These are phyloP conservation scores for Rhinatrema bivittatum DNA, from an alignment of 2,797 vertebrate genomes.

Conservation along the genomic window DNA sequence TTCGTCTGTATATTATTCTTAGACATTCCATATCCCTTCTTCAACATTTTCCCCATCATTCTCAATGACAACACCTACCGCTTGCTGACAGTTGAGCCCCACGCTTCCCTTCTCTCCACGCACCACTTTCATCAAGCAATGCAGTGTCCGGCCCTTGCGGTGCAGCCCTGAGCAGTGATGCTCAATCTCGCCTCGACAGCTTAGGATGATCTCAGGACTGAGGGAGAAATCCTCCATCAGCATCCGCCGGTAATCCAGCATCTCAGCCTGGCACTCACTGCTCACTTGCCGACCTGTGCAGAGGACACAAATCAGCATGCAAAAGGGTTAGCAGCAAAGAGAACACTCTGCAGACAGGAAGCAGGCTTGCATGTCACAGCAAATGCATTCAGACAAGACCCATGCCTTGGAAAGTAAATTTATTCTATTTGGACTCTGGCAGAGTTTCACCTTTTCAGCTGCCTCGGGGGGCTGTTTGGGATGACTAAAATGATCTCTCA, in stretches of 20 bases:
- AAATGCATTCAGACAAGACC: too few species aligned
- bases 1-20: too few species aligned
- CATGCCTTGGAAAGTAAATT: too few species aligned
- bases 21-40: too few species aligned
- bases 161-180: slow-evolving; percentile 90
- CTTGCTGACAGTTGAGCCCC: slow-evolving; percentile 78
- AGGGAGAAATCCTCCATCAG: slow-evolving; percentile 96
- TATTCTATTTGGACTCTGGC: too few species aligned
- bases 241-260: slow-evolving; percentile 95
- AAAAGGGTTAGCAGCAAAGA: neutral
- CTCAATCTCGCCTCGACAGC: slow-evolving; percentile 90
- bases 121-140: slow-evolving; percentile 90
- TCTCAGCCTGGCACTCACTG: slow-evolving; percentile 94
- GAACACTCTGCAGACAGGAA: too few species aligned
- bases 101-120: slow-evolving; percentile 75
- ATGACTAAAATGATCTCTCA: too few species aligned
- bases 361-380: accelerated
- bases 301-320: too few species aligned
- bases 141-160: slow-evolving; percentile 88
- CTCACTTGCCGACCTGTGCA: slow-evolving; percentile 78
- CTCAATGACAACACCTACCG: too few species aligned
- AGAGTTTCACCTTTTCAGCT: too few species aligned
- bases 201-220: slow-evolving; percentile 93
- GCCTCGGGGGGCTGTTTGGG: too few species aligned
- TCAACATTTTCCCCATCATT: too few species aligned